Base-by-base conservation (phyloP, 1,140 invertebrate species). In the Phymastichus coffea region DNA sequence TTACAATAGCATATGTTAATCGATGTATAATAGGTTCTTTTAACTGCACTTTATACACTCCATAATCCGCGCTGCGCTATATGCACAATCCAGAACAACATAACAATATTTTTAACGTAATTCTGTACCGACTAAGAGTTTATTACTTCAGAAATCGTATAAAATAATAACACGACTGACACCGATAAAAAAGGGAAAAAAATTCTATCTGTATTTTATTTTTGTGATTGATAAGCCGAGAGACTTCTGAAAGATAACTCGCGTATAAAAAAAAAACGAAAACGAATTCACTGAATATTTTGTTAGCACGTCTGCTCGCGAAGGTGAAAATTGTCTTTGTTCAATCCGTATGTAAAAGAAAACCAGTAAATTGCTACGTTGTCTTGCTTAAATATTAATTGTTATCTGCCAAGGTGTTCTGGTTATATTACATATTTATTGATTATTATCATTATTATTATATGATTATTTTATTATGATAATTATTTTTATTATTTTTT, bases 341-440 rank as follows among this genome's bases (percentile, higher is more conserved):
- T 49, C 44, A 52, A 61, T 28, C 15, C 47, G 20, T 20, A 14
- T 33, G 54, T 48, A 30, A 37, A 19, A 38, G 12, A 40, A 65
- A 63, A 63, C 64, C 63, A 68, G 64, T 66, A 72, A 65, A 63
- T 70, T 61, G 66, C 59, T 74, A 71, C 73, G 73, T 78, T 78
- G 77, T 71, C 72, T 76, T 75, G 75, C 73, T 79, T 79, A 76
- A 69, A 73, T 77, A 77, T 79, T 77, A 71, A 78, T 78, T 78
- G 75, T 79, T 78, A 77, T 76, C 71, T 77, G 73, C 74, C 73
- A 76, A 72, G 76, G 75, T 77, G 76, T 79, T 79, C 73, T 77
- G 76, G 76, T 79, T 77, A 80, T 74, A 76, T 72, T 76, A 77
- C 72, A 80, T 80, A 76, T 77, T 79, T 76, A 79, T 78, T 77